Evolutionary conservation across 92 coral and sea anemone species (phyloP), one percentile per base, ranked within the genome.

Genomic region (Siderastrea siderea): DNA sequence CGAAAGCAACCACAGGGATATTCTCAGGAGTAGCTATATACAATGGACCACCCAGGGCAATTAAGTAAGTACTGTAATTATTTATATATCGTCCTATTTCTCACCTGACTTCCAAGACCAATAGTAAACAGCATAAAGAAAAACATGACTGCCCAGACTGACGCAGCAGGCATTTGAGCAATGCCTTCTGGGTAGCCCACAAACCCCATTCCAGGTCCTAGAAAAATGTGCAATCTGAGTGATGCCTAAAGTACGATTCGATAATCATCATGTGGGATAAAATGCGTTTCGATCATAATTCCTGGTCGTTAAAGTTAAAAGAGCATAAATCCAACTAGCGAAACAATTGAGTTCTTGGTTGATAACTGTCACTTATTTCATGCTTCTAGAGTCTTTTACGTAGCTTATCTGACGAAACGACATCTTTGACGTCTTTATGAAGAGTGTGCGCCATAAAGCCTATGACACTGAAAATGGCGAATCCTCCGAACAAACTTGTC

Each of bases 81-180:
- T 26, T 26, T 26, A 26, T 26, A 26, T 26, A 26, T 26, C 38
- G 38, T 26, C 38, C 0, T 26, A 26, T 26, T 26, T 15, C 93
- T 70, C 78, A 95, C 99, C 98, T 96, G 99, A 68, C 98, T 96
- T 84, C 90, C 99, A 54, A 96, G 93, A 47, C 98, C 98, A 11
- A 96, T 93, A 14, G 93, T 86, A 65, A 95, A 95, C 13, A 95
- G 84, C 95, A 96, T 95, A 26, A 93, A 82, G 71, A 96, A 95
- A 84, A 95, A 93, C 67, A 95, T 74, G 5, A 90, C 90, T 0
- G 98, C 96, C 98, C 98, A 95, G 4, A 95, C 54, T 5, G 95
- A 93, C 4, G 98, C 87, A 63, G 82, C 78, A 1, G 98, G 98
- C 98, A 95, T 93, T 84, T 93, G 94, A 3, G 95, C 95, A 80